phyloP scores from a whole-genome alignment of 2,113 vertebrate genomes.

The Aythya baeri region DNA sequence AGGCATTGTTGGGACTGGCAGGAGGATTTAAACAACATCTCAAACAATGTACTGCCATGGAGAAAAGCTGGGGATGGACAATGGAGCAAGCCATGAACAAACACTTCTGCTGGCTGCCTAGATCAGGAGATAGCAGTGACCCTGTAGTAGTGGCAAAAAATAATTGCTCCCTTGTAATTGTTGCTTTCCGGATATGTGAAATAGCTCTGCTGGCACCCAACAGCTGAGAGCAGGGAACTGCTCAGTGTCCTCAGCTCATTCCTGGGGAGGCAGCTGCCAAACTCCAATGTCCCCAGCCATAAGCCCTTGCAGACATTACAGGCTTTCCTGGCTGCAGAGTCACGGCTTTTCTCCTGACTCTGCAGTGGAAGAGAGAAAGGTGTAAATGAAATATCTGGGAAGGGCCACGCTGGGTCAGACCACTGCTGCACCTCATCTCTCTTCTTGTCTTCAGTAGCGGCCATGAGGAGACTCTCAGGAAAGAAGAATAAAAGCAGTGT shows the following conservation, averaged over 20 bases:
- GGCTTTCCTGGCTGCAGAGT: neutral
- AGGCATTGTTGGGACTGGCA: conserved; percentile 31
- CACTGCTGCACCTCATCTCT: neutral
- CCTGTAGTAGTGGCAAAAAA: neutral
- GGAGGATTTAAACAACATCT: conserved; percentile 1
- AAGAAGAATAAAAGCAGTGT: neutral
- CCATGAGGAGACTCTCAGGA: neutral
- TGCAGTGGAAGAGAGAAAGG: neutral
- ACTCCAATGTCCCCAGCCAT: neutral
- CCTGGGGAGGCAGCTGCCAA: neutral
- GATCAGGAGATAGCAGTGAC: conserved; percentile 34
- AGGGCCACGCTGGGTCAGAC: neutral
- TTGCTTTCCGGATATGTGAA: neutral
- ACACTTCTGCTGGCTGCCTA: conserved; percentile 34
- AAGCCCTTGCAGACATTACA: neutral
- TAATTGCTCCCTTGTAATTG: neutral
- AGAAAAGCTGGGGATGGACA: conserved; percentile 32
- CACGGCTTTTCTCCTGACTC: neutral
- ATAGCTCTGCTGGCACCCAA: neutral
- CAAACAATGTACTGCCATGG: neutral
- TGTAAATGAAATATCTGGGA: neutral
- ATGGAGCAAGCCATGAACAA: conserved; percentile 26
- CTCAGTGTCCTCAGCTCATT: neutral
- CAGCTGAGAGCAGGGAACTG: neutral
- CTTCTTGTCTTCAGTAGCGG: neutral